Evolutionary conservation across 2,797 vertebrate genomes (phyloP), one percentile per base, ranked within the genome.

Genomic region (Tapera naevia): DNA sequence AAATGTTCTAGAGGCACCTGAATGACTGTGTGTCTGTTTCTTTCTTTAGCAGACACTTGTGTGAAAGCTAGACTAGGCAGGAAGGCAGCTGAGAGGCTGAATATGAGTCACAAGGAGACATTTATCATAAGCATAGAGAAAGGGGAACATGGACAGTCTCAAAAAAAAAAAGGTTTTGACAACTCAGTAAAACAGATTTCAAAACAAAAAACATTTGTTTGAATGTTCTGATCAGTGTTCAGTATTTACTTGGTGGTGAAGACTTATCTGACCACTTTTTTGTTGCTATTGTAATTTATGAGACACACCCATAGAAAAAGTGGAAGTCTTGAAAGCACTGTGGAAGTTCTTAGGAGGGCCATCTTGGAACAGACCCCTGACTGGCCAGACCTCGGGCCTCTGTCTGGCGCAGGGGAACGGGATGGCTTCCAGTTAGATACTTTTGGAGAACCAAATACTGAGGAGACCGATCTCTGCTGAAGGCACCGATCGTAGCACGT

Each of bases 1-100:
- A 96, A 96, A 95, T 91, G 46, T 90, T 97, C 50, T 80, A 90
- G 91, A 90, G 89, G 91, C 71, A 97, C 80, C 70, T 86, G 43
- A 91, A 60, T 73, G 73, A 62, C 87, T 91, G 89, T 66, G 78
- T 95, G 82, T 92, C 93, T 93, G 83, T 92, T 91, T 95, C 89
- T 95, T 96, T 95, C 94, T 94, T 86, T 84, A 95, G 93, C 89
- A 96, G 92, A 75, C 76, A 75, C 81, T 75, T 67, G 33, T 48
- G 58, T 78, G 75, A 88, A 89, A 85, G 57, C 60, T 76, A 56
- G 69, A 91, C 57, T 43, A 75, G 73, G 69, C 76, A 92, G 80
- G 64, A 71, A 75, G 33, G 76, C 79, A 87, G 91, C 48, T 56
- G 66, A 81, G 70, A 89, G 51, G 30, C 74, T 83, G 75, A 92